These are phyloP conservation scores for Sinosuthora webbiana DNA, from an alignment of 2,113 vertebrate species.

Conservation along the genomic window DNA sequence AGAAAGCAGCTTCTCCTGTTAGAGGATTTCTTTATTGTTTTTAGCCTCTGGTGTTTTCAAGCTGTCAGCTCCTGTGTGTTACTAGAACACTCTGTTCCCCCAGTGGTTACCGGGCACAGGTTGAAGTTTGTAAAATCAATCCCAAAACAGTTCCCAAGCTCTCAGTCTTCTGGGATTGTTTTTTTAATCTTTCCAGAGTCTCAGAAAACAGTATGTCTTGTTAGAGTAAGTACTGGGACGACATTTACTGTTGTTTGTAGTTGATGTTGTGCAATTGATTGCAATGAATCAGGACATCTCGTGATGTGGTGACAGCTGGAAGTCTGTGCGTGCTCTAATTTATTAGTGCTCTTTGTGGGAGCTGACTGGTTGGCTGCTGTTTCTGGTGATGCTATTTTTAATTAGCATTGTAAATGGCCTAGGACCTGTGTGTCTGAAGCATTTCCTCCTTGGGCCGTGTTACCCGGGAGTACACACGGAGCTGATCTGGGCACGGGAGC, in stretches of 20 bases:
- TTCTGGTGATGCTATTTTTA: background rate
- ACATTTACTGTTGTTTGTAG: background rate
- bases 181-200: background rate
- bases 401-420: background rate
- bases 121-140: background rate
- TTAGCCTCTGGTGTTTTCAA: background rate
- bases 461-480: accelerated
- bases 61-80: background rate
- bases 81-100: background rate
- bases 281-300: background rate
- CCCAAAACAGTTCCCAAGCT: background rate
- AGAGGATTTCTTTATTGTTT: background rate
- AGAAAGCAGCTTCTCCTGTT: background rate
- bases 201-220: background rate
- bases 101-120: background rate
- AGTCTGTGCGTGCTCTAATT: background rate
- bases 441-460: background rate
- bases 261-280: background rate
- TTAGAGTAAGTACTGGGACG: background rate
- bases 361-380: background rate
- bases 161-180: background rate
- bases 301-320: background rate
- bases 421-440: background rate
- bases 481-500: background rate
- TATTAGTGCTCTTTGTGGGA: background rate